phyloP scores from a whole-genome alignment of 1,140 invertebrate genomes.

The Tribolium castaneum region DNA sequence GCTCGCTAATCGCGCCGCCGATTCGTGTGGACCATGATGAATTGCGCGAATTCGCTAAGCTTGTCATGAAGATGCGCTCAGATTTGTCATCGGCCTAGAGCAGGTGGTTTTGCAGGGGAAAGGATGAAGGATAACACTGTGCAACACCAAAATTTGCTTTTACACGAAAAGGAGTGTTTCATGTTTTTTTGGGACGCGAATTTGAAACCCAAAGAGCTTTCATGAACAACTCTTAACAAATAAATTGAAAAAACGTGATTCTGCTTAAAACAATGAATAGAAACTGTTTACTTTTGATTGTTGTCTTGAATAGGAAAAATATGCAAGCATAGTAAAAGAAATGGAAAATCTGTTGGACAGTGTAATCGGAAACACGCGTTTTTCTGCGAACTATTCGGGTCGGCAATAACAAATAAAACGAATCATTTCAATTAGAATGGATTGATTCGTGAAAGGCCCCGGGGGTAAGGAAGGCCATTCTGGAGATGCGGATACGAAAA shows the following conservation, averaged over 20 bases:
- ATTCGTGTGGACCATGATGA: not conserved
- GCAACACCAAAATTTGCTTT: too few species aligned
- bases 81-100: slow-evolving; percentile 1
- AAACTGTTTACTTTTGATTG: too few species aligned
- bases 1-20: not conserved
- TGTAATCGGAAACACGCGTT: not conserved
- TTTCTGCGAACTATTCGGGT: not conserved
- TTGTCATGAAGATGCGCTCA: not conserved
- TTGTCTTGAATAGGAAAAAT: too few species aligned
- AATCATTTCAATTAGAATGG: slow-evolving; percentile 21
- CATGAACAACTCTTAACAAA: too few species aligned
- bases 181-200: too few species aligned
- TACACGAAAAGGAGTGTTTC: too few species aligned
- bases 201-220: too few species aligned
- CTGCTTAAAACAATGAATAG: too few species aligned
- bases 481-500: not conserved
- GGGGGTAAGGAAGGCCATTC: not conserved
- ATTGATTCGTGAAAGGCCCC: slow-evolving; percentile 7
- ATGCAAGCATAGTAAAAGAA: too few species aligned
- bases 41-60: slow-evolving; percentile 6
- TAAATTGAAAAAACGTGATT: too few species aligned
- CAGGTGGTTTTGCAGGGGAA: not conserved
- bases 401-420: slow-evolving; percentile 9
- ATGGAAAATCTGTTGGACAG: too few species aligned
- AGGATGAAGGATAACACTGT: too few species aligned